phyloP scores from a whole-genome alignment of 1,140 invertebrate genomes.

The Bactericera cockerelli region DNA sequence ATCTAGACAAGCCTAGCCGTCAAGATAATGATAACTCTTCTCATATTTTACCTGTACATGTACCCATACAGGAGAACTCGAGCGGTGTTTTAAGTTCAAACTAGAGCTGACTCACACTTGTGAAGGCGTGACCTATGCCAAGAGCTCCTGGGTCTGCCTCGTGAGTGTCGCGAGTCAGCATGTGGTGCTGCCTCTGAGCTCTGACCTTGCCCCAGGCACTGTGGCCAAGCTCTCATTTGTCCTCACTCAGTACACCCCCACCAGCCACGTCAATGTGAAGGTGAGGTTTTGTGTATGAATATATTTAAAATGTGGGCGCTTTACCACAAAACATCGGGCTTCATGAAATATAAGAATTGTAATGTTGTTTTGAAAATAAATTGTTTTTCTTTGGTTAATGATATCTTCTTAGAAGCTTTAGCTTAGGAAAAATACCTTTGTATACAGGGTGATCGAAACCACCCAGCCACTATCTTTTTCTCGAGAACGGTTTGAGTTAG shows the following conservation, averaged over 20 bases:
- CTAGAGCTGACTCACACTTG: not conserved
- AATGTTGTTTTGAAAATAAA: no score
- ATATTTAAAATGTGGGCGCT: not conserved
- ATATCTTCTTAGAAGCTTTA: no score
- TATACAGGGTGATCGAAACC: no score
- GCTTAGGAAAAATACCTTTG: no score
- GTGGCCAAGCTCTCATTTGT: not conserved
- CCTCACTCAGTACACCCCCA: not conserved
- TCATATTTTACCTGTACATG: no score
- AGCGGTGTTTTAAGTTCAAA: not conserved
- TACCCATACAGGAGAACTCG: not conserved
- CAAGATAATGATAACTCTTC: no score
- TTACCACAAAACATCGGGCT: not conserved
- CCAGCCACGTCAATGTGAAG: not conserved
- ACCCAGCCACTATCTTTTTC: no score
- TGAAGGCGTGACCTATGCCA: not conserved
- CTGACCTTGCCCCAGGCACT: not conserved
- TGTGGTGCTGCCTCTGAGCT: not conserved
- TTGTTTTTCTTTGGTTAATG: not conserved
- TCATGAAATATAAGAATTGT: not conserved
- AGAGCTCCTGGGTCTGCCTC: not conserved
- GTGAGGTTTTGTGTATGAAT: not conserved
- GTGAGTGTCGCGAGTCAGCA: not conserved
- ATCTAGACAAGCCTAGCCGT: no score
- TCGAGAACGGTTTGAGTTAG: no score